Percentiles rank a stretch among this genome's conserved stretches.
Evolutionary conservation across 2,888 invertebrate species (phyloP).

Genomic region (Craniophora ligustri): DNA sequence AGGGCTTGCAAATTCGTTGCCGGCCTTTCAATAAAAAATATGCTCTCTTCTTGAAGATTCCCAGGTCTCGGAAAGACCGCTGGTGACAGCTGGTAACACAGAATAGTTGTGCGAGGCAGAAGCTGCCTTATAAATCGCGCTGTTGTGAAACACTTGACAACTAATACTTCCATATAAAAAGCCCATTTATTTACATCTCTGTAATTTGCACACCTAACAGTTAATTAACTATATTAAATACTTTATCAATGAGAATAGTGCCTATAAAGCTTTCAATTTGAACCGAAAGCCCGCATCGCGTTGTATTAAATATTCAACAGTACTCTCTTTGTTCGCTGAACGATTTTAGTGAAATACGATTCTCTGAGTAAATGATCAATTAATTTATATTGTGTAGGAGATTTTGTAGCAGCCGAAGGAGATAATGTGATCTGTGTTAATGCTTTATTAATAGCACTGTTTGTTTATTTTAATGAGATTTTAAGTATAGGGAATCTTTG

Average conservation of each 20-base stretch:
- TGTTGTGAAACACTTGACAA: no score
- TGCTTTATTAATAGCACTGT: not conserved
- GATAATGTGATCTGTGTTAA: not conserved
- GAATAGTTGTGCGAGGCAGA: no score
- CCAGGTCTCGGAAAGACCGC: no score
- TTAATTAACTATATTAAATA: slow-evolving; percentile 42
- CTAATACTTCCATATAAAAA: no score
- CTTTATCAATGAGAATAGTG: slow-evolving; percentile 44
- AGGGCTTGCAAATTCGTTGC: no score
- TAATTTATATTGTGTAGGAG: slow-evolving; percentile 23
- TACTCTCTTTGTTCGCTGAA: slow-evolving; percentile 32
- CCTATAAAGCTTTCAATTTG: slow-evolving; percentile 43
- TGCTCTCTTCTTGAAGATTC: no score
- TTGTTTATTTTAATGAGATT: slow-evolving; percentile 2
- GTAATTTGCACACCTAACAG: slow-evolving; percentile 32
- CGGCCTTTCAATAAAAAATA: no score
- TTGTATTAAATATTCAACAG: slow-evolving; percentile 43
- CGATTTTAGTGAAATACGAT: slow-evolving; percentile 41
- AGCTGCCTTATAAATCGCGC: no score
- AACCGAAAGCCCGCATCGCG: slow-evolving; percentile 36
- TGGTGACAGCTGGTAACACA: no score
- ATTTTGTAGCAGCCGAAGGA: slow-evolving; percentile 10
- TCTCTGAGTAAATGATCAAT: slow-evolving; percentile 33
- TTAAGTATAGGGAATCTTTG: no score
- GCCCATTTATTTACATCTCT: slow-evolving; percentile 29